These are phyloP conservation scores for Argyresthia albistria DNA, from an alignment of 2,888 invertebrate species.

Conservation along the genomic window DNA sequence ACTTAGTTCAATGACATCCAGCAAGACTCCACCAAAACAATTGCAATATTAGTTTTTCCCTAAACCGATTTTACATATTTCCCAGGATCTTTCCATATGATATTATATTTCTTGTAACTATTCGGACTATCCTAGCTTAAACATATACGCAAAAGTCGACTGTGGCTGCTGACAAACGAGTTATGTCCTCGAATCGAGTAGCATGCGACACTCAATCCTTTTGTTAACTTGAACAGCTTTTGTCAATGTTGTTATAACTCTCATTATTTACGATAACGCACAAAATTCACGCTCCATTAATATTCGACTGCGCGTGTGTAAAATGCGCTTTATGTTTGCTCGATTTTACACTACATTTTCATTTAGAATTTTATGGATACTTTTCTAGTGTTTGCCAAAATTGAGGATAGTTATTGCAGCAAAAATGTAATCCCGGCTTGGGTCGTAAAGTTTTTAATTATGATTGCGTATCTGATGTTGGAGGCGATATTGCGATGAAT, in stretches of 20 bases:
- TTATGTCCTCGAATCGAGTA: too few species aligned
- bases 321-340: not conserved
- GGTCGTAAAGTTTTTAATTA: too few species aligned
- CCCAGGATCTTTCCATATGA: too few species aligned
- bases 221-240: not conserved
- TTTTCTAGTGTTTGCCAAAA: not conserved
- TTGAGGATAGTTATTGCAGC: not conserved
- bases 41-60: not conserved
- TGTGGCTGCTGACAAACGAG: not conserved
- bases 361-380: too few species aligned
- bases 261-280: slow-evolving; percentile 50
- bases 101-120: too few species aligned
- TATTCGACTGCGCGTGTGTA: slow-evolving; percentile 18
- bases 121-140: too few species aligned
- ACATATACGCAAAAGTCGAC: not conserved
- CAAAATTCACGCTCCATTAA: slow-evolving; percentile 51
- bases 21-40: too few species aligned
- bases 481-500: not conserved
- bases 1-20: too few species aligned
- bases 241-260: slow-evolving; percentile 25
- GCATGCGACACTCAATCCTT: too few species aligned
- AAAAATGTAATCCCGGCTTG: too few species aligned
- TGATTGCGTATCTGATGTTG: too few species aligned
- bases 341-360: not conserved
- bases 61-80: too few species aligned